Percentiles rank a stretch among this genome's conserved stretches.
Conservation (phyloP, 2,888 invertebrate genomes). For the Hartigia nigra region DNA sequence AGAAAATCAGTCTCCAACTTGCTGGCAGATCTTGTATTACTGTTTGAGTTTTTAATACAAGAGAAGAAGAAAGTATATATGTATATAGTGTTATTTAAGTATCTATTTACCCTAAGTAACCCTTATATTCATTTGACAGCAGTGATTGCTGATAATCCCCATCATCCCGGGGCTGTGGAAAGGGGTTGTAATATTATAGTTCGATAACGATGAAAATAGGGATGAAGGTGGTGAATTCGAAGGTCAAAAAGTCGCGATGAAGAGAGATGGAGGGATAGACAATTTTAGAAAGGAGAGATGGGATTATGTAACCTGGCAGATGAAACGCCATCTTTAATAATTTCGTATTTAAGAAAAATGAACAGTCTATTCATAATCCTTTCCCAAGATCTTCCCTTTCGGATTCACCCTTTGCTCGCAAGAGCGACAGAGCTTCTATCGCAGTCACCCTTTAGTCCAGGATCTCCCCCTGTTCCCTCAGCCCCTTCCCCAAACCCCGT, state of each 20-base stretch:
- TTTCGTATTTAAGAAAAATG: slow-evolving; percentile 44
- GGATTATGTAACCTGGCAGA: background rate
- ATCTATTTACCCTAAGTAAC: background rate
- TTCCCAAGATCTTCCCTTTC: slow-evolving; percentile 27
- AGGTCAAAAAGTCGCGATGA: background rate
- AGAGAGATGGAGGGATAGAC: background rate
- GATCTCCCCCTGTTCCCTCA: background rate
- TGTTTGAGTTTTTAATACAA: background rate
- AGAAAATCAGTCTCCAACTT: background rate
- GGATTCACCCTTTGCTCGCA: slow-evolving; percentile 21
- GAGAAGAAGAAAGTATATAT: background rate
- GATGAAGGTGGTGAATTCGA: background rate
- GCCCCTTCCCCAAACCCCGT: slow-evolving; percentile 8
- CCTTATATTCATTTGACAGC: background rate
- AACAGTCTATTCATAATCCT: slow-evolving; percentile 50
- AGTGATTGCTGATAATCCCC: background rate
- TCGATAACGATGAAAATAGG: background rate
- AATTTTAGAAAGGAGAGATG: background rate
- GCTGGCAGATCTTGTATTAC: background rate
- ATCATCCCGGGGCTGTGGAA: background rate
- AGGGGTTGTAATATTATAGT: background rate
- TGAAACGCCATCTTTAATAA: slow-evolving; percentile 42
- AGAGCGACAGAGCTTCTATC: slow-evolving; percentile 14
- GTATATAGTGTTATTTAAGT: background rate
- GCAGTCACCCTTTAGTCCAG: slow-evolving; percentile 6